Conservation (phyloP, 2,888 invertebrate species). For the Sinohyriopsis cumingii region DNA sequence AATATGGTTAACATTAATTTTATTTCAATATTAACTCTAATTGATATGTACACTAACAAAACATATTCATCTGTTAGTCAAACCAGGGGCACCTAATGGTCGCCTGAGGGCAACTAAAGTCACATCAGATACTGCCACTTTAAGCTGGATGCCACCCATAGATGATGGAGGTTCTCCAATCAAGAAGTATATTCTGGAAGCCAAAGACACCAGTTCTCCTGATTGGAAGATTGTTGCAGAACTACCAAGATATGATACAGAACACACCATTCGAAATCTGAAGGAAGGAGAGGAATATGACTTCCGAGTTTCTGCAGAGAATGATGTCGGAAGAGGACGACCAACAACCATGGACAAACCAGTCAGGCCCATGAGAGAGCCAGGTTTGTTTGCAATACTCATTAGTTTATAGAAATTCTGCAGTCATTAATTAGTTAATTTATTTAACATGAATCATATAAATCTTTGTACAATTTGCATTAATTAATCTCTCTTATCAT, state of each 20-base stretch:
- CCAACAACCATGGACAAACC: conserved; percentile 73
- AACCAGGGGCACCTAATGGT: conserved; percentile 67
- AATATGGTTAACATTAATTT: no score
- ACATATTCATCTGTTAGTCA: conserved; percentile 34
- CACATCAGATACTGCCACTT: conserved; percentile 88
- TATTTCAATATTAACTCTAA: no score
- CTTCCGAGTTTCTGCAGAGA: conserved; percentile 88
- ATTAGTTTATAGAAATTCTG: background rate
- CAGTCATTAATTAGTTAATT: background rate
- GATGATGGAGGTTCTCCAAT: conserved; percentile 65
- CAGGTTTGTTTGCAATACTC: conserved; percentile 45
- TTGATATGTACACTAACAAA: no score
- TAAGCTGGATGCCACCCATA: conserved; percentile 73
- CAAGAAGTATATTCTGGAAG: conserved; percentile 68
- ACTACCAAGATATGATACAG: conserved; percentile 30
- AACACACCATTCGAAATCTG: conserved; percentile 72
- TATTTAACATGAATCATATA: no score
- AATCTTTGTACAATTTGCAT: background rate
- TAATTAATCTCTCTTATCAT: background rate
- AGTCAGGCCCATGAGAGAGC: conserved; percentile 59
- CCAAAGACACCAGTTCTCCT: conserved; percentile 82
- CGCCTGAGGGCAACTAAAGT: conserved; percentile 82
- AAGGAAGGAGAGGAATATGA: conserved; percentile 93
- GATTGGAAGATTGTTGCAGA: conserved; percentile 78
- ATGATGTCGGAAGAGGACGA: conserved; percentile 87